These are phyloP conservation scores for Brevimyrus niger DNA, from an alignment of 2,113 vertebrate genomes.

Conservation along the genomic window DNA sequence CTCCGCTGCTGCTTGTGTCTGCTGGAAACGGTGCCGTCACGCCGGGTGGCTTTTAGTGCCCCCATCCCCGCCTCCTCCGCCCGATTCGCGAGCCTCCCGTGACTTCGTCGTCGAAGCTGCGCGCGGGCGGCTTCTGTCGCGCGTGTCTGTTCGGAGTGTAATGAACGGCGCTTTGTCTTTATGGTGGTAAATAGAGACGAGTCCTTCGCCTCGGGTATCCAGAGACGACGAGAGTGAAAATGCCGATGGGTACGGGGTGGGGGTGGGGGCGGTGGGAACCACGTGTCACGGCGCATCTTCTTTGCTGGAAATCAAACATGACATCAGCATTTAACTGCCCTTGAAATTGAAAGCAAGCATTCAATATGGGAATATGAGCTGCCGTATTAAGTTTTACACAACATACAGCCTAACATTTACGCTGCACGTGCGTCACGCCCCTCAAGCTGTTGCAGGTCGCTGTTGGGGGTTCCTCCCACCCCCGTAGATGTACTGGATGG, in stretches of 20 bases:
- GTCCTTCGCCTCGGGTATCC: conserved; percentile 34
- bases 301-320: conserved; percentile 27
- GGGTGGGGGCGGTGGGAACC: conserved; percentile 43
- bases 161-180: conserved; percentile 17
- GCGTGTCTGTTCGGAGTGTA: neutral
- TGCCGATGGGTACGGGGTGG: conserved; percentile 38
- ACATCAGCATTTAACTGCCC: conserved; percentile 2
- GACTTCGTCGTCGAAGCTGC: neutral
- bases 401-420: neutral
- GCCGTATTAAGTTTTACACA: neutral
- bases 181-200: conserved; percentile 50
- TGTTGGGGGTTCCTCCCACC: neutral
- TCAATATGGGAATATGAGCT: neutral
- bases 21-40: neutral
- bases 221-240: conserved; percentile 36
- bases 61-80: neutral
- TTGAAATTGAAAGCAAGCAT: neutral
- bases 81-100: neutral
- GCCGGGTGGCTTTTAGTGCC: neutral
- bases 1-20: neutral
- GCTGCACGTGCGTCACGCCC: neutral
- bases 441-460: neutral
- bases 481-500: neutral
- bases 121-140: neutral
- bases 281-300: conserved; percentile 32